phyloP scores from a whole-genome alignment of 1,140 invertebrate species.

The Mizuhopecten yessoensis region DNA sequence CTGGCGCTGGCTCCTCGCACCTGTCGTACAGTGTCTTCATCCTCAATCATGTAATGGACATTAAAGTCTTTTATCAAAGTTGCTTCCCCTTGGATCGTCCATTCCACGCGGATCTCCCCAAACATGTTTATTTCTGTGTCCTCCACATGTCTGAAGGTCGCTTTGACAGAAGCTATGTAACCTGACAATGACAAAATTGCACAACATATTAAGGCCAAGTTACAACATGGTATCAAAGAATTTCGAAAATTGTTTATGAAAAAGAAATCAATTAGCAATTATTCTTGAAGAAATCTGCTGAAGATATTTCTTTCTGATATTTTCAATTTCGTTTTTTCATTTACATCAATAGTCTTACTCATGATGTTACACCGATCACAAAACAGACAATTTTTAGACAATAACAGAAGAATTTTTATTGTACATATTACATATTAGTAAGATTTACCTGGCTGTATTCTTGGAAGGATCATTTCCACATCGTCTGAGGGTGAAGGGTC shows the following conservation, averaged over 20 bases:
- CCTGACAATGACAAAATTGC: too few species aligned
- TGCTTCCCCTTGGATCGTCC: slow-evolving; percentile 75
- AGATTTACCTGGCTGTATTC: slow-evolving; percentile 75
- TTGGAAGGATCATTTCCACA: slow-evolving; percentile 77
- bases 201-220: too few species aligned
- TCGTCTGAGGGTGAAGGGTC: slow-evolving; percentile 81
- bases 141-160: slow-evolving; percentile 71
- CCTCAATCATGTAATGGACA: slow-evolving; percentile 72
- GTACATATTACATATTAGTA: not conserved
- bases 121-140: slow-evolving; percentile 73
- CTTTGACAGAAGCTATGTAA: slow-evolving; percentile 71
- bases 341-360: too few species aligned
- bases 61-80: slow-evolving; percentile 80
- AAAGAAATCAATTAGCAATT: not conserved
- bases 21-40: slow-evolving; percentile 79
- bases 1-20: slow-evolving; percentile 78
- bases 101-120: slow-evolving; percentile 78
- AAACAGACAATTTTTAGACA: too few species aligned
- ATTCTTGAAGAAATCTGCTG: too few species aligned
- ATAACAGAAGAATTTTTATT: too few species aligned
- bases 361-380: too few species aligned
- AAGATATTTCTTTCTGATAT: too few species aligned
- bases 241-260: not conserved
- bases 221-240: not conserved
- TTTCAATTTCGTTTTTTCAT: too few species aligned